Evolutionary conservation across 2,113 vertebrate species (phyloP), one percentile per base, ranked within the genome.

Genomic region (Elephas maximus): DNA sequence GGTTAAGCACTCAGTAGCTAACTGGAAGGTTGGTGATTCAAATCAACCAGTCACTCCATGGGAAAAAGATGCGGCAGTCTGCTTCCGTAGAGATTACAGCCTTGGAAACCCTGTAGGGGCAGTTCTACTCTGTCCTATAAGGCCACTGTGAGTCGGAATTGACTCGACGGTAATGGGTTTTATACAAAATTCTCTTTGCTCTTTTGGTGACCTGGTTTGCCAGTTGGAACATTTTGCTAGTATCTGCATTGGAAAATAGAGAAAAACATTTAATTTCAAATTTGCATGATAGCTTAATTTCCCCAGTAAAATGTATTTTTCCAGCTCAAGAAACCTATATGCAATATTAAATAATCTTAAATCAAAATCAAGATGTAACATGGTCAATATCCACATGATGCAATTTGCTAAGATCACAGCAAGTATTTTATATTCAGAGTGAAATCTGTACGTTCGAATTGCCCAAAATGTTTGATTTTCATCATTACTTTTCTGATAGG

Each of bases 371-470:
- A 53, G 81, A 91, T 18, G 65, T 90, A 88, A 1, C 11, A 11
- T 30, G 30, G 65, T 69, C 60, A 53, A 83, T 73, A 57, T 8
- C 28, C 37, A 53, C 0, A 2, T 0, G 4, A 37, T 23, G 8
- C 1, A 12, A 4, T 37, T 48, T 57, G 41, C 11, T 76, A 15
- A 51, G 88, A 41, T 24, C 33, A 45, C 0, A 53, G 71, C 4
- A 48, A 53, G 71, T 6, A 48, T 15, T 26, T 71, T 21, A 18
- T 2, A 3, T 5, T 26, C n/a, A 48, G 30, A 26, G 7, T 5
- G 23, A 0, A 0, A 0, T 23, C 5, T 7, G 73, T 20, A 53
- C 45, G 26, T 86, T 21, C 76, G 45, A 8, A 15, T 7, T 24
- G 21, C 51, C 10, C 28, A 30, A 44, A 88, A 28, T 20, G 3